Evolutionary conservation across 1,140 invertebrate species (phyloP).

Genomic region (Drosophila leontia): DNA sequence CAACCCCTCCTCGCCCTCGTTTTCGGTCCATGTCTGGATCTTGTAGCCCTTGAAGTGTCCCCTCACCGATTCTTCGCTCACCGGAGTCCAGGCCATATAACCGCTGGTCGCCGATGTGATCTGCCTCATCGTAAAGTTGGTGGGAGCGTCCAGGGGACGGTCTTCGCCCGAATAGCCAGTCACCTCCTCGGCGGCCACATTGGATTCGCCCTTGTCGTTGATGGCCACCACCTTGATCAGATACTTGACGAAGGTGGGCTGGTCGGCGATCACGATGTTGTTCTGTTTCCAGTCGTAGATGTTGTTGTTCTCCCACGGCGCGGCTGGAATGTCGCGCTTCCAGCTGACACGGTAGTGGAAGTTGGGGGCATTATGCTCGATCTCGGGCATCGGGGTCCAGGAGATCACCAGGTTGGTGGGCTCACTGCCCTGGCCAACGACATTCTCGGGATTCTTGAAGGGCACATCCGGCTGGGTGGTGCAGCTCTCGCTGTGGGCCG

Average conservation of each 20-base stretch:
- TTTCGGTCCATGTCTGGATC: slow-evolving; percentile 97
- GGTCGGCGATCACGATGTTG: slow-evolving; percentile 90
- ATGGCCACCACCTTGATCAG: slow-evolving; percentile 96
- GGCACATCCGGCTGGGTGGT: slow-evolving; percentile 95
- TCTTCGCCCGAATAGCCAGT: slow-evolving; percentile 98
- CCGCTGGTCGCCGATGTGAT: slow-evolving; percentile 91
- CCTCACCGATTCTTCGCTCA: slow-evolving; percentile 90
- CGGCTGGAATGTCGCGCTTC: slow-evolving; percentile 91
- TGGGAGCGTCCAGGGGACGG: slow-evolving; percentile 92
- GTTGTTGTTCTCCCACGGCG: slow-evolving; percentile 90
- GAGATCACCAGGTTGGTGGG: slow-evolving; percentile 96
- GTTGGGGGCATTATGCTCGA: slow-evolving; percentile 97
- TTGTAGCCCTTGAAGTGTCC: slow-evolving; percentile 98
- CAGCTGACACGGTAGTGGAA: slow-evolving; percentile 97
- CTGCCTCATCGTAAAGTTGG: slow-evolving; percentile 92
- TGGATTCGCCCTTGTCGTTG: slow-evolving; percentile 95
- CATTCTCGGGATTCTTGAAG: slow-evolving; percentile 97
- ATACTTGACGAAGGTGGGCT: slow-evolving; percentile 96
- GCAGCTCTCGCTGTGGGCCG: slow-evolving; percentile 92
- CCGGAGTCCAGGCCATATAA: slow-evolving; percentile 93
- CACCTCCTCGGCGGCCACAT: slow-evolving; percentile 92
- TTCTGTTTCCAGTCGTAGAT: slow-evolving; percentile 91
- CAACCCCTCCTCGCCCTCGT: slow-evolving; percentile 89
- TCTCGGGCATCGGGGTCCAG: slow-evolving; percentile 98
- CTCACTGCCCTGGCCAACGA: slow-evolving; percentile 94